A percentile compares a stretch with the other conserved stretches of the same genome.
phyloP scores from a whole-genome alignment of 2,888 invertebrate species.

The Aricia artaxerxes region DNA sequence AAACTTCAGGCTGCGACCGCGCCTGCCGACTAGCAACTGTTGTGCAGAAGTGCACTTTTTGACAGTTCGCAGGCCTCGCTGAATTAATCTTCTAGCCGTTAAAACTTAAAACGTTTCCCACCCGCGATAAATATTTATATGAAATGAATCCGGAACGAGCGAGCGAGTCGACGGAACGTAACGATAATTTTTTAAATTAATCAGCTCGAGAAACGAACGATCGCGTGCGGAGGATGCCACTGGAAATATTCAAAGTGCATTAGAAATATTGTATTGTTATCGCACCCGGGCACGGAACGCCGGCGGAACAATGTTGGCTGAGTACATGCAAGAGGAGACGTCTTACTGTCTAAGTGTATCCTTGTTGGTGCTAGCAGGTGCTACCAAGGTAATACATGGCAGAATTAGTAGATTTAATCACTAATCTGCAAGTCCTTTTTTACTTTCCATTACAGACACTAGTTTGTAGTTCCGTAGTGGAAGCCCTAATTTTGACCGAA shows the following conservation, averaged over 20 bases:
- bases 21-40: not conserved
- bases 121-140: constrained; percentile 31
- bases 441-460: too few relatives aligned
- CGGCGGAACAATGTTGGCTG: not conserved
- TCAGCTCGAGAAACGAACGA: constrained; percentile 36
- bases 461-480: not conserved
- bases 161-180: constrained; percentile 30
- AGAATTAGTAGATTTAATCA: too few relatives aligned
- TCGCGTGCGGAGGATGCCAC: constrained; percentile 39
- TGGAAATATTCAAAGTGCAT: constrained; percentile 23
- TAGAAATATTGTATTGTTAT: constrained; percentile 26
- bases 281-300: constrained; percentile 28
- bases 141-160: constrained; percentile 34
- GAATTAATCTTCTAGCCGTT: constrained; percentile 5
- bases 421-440: too few relatives aligned
- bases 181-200: constrained; percentile 36
- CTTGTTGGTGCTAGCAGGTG: not conserved
- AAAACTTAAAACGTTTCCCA: constrained; percentile 2
- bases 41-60: not conserved
- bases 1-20: too few relatives aligned
- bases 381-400: too few relatives aligned
- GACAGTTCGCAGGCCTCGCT: not conserved
- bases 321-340: not conserved
- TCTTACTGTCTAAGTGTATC: not conserved
- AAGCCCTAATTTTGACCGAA: not conserved